Conservation (phyloP, 2,113 vertebrate species). For the Motacilla tschutschensis region DNA sequence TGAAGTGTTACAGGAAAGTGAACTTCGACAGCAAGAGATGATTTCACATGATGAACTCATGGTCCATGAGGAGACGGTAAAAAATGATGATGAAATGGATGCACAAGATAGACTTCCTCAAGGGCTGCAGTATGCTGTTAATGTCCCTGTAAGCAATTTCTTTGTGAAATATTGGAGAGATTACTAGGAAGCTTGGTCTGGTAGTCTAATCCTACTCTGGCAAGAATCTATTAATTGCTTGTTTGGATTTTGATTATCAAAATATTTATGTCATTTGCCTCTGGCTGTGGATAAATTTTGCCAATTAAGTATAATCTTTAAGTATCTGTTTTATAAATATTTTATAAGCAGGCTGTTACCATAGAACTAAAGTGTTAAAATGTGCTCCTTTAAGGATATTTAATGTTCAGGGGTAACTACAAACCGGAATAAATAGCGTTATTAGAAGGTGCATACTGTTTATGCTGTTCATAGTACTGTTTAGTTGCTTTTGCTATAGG, state of each 20-base stretch:
- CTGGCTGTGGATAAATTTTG: constrained; percentile 45
- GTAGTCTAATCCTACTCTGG: constrained; percentile 54
- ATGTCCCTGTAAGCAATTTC: constrained; percentile 88
- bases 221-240: constrained; percentile 57
- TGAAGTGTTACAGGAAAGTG: constrained; percentile 84
- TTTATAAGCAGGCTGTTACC: constrained; percentile 47
- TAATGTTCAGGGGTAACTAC: constrained; percentile 38
- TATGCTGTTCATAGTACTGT: constrained; percentile 38
- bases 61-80: constrained; percentile 95
- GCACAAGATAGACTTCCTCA: constrained; percentile 88
- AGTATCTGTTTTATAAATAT: constrained; percentile 55
- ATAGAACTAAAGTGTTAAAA: constrained; percentile 28
- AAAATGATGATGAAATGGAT: constrained; percentile 86
- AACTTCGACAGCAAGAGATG: constrained; percentile 90
- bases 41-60: constrained; percentile 95
- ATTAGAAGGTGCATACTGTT: constrained; percentile 29
- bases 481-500: constrained; percentile 51
- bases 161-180: constrained; percentile 46
- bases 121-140: constrained; percentile 90
- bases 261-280: constrained; percentile 54
- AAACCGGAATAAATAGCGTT: constrained; percentile 20
- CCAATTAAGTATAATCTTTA: constrained; percentile 49
- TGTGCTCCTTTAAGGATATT: constrained; percentile 35
- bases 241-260: constrained; percentile 54
- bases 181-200: constrained; percentile 36